Conservation (phyloP, 2,113 vertebrate species). For the Vanacampus margaritifer region DNA sequence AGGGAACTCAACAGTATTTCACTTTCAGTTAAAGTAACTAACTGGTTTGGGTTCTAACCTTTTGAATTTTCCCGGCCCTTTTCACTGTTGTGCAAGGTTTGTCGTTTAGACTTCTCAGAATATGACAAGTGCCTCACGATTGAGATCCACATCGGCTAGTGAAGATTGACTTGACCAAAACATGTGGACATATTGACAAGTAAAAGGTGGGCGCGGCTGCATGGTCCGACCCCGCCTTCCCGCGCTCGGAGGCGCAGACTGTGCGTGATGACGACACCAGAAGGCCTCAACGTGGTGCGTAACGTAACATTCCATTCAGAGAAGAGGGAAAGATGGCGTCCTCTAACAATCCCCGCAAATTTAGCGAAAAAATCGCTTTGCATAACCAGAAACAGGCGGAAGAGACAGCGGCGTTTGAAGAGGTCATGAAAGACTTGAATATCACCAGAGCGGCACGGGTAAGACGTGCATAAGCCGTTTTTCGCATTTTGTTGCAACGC, state of each 20-base stretch:
- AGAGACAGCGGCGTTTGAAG: slow-evolving; percentile 92
- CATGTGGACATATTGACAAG: not conserved
- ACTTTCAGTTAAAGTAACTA: too few species aligned
- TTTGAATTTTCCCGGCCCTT: too few species aligned
- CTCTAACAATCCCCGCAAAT: slow-evolving; percentile 98
- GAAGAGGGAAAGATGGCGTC: slow-evolving; percentile 92
- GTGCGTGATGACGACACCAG: slow-evolving; percentile 67
- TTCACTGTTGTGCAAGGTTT: too few species aligned
- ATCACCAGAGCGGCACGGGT: slow-evolving; percentile 91
- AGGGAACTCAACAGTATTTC: too few species aligned
- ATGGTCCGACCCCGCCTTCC: not conserved
- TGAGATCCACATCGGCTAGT: not conserved
- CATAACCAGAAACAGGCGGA: slow-evolving; percentile 95
- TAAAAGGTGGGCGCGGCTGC: not conserved
- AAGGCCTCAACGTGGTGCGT: slow-evolving; percentile 59
- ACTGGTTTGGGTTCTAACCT: too few species aligned
- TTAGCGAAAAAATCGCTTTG: slow-evolving; percentile 96
- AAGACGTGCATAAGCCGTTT: slow-evolving; percentile 55
- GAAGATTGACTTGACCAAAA: not conserved
- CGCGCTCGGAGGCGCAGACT: not conserved
- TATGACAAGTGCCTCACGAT: not conserved
- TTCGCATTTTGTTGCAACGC: slow-evolving; percentile 30
- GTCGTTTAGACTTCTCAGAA: too few species aligned
- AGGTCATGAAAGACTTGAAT: slow-evolving; percentile 95
- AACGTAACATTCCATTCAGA: slow-evolving; percentile 80